A percentile compares a stretch with the other conserved stretches of the same genome.
These are phyloP conservation scores for Galeopsomyia nigrocyanea DNA, from an alignment of 2,888 invertebrate genomes.

Conservation along the genomic window DNA sequence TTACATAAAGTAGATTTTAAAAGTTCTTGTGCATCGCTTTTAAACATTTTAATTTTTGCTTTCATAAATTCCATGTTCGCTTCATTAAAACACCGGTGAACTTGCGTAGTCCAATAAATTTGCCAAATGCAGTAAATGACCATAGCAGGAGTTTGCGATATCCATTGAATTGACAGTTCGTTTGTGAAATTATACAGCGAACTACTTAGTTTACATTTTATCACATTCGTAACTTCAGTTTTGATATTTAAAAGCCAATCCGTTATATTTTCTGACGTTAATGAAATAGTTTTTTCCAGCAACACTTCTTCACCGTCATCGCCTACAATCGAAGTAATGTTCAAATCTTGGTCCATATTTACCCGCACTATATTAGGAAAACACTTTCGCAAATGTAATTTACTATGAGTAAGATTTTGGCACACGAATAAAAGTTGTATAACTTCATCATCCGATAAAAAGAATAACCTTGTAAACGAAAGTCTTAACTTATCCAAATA, in stretches of 20 bases:
- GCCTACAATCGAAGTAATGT: slow-evolving; percentile 76
- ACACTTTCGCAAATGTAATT: slow-evolving; percentile 78
- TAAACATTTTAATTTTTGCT: slow-evolving; percentile 66
- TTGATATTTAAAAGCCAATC: slow-evolving; percentile 78
- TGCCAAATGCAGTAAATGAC: slow-evolving; percentile 74
- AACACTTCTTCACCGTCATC: slow-evolving; percentile 73
- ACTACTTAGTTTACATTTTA: slow-evolving; percentile 40
- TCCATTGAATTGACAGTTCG: slow-evolving; percentile 69
- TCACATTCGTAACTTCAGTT: slow-evolving; percentile 70
- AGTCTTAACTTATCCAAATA: slow-evolving; percentile 78
- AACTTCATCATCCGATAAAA: slow-evolving; percentile 82
- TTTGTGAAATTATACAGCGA: slow-evolving; percentile 56
- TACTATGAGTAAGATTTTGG: slow-evolving; percentile 74
- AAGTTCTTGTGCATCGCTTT: slow-evolving; percentile 72
- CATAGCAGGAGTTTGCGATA: slow-evolving; percentile 76
- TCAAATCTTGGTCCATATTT: slow-evolving; percentile 69
- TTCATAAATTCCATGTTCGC: slow-evolving; percentile 66
- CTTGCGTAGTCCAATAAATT: slow-evolving; percentile 77
- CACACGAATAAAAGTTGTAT: slow-evolving; percentile 80
- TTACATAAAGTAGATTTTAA: slow-evolving; percentile 74
- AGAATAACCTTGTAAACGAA: slow-evolving; percentile 82
- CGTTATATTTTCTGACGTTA: slow-evolving; percentile 72
- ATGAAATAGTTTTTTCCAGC: slow-evolving; percentile 60
- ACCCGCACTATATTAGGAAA: slow-evolving; percentile 78
- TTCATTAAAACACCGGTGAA: slow-evolving; percentile 71